phyloP scores from a whole-genome alignment of 2,797 vertebrate genomes.

The Pseudochromis fuscus region DNA sequence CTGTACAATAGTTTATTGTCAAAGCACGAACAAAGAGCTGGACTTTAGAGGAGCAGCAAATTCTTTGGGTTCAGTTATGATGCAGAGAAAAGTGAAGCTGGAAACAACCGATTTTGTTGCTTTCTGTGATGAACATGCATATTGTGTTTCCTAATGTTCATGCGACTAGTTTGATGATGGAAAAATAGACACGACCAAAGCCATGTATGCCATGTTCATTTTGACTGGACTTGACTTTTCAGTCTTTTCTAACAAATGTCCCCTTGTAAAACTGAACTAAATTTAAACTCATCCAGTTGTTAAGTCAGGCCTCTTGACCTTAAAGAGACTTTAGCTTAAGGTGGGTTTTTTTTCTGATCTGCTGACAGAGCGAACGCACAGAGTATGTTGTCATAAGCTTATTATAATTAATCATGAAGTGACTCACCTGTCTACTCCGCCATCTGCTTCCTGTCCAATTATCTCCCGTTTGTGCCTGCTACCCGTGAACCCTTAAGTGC shows the following conservation, averaged over 20 bases:
- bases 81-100: neutral
- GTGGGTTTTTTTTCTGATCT: constrained; percentile 47
- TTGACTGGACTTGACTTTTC: too few relatives aligned
- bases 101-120: neutral
- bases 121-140: neutral
- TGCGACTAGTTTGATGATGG: neutral
- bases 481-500: constrained; percentile 66
- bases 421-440: constrained; percentile 62
- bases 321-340: constrained; percentile 21
- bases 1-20: constrained; percentile 47
- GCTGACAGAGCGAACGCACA: constrained; percentile 48
- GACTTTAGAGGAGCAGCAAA: neutral
- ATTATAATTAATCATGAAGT: constrained; percentile 71
- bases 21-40: constrained; percentile 33
- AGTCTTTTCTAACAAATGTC: neutral
- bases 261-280: neutral
- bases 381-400: constrained; percentile 49
- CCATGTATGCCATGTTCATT: too few relatives aligned
- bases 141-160: neutral
- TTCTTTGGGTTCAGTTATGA: neutral
- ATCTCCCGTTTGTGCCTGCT: constrained; percentile 58
- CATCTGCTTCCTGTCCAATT: constrained; percentile 80
- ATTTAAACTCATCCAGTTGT: neutral
- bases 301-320: constrained; percentile 14
- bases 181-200: too few relatives aligned